Conservation (phyloP, 2,888 invertebrate genomes). For the Nephrotoma guestfalica region DNA sequence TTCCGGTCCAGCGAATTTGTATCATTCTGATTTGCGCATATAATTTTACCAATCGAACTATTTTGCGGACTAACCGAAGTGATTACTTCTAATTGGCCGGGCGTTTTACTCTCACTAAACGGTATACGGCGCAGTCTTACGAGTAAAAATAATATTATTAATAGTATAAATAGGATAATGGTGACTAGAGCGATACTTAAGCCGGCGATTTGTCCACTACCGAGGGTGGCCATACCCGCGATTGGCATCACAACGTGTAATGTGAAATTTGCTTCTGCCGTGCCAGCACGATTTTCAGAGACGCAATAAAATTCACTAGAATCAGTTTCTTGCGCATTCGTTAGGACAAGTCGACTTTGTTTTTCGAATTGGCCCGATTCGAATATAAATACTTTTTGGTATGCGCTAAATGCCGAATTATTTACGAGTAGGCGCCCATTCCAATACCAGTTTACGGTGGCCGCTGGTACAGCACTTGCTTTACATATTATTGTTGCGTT, state of each 20-base stretch:
- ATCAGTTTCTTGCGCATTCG: slow-evolving; percentile 70
- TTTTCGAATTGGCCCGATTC: slow-evolving; percentile 67
- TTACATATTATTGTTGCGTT: slow-evolving; percentile 75
- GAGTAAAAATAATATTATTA: slow-evolving; percentile 57
- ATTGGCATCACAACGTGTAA: slow-evolving; percentile 63
- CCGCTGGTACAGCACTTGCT: slow-evolving; percentile 66
- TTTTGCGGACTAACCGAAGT: slow-evolving; percentile 44
- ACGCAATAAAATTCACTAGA: slow-evolving; percentile 78
- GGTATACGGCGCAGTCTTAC: slow-evolving; percentile 59
- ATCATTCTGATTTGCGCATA: slow-evolving; percentile 28
- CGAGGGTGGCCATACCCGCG: slow-evolving; percentile 66
- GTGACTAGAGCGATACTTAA: slow-evolving; percentile 68
- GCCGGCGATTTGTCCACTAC: slow-evolving; percentile 73
- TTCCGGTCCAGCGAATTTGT: slow-evolving; percentile 26
- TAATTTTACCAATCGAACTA: slow-evolving; percentile 35
- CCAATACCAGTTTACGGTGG: slow-evolving; percentile 76
- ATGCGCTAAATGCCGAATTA: slow-evolving; percentile 61
- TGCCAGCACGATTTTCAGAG: slow-evolving; percentile 79
- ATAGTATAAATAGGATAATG: slow-evolving; percentile 57
- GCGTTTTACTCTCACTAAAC: slow-evolving; percentile 59
- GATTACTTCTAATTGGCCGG: slow-evolving; percentile 56
- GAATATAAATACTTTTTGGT: slow-evolving; percentile 58
- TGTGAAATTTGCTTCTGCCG: slow-evolving; percentile 78
- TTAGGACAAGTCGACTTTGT: slow-evolving; percentile 58
- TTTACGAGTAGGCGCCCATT: slow-evolving; percentile 64